phyloP scores from a whole-genome alignment of 2,888 invertebrate genomes.

The Neria commutata region DNA sequence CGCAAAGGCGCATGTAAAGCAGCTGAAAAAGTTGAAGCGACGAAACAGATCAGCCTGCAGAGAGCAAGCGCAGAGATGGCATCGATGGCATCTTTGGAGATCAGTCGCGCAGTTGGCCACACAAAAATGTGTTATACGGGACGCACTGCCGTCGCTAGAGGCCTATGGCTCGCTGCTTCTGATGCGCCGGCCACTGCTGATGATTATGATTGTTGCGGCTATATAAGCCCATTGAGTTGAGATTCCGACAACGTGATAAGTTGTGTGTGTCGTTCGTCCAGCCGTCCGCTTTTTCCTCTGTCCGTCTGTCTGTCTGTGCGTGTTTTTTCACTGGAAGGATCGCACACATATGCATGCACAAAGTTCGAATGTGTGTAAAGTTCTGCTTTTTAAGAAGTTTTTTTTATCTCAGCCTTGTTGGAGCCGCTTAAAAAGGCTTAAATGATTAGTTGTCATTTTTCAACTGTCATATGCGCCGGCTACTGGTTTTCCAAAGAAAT shows the following conservation, averaged over 20 bases:
- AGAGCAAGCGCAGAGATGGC: conserved; percentile 2
- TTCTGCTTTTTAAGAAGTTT: conserved; percentile 4
- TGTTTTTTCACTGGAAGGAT: conserved; percentile 14
- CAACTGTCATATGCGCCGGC: conserved; percentile 46
- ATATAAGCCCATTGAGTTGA: conserved; percentile 24
- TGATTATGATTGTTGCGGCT: conserved; percentile 17
- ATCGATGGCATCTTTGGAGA: conserved; percentile 15
- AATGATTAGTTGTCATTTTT: conserved; percentile 49
- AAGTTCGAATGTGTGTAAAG: neutral
- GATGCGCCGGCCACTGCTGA: conserved; percentile 1
- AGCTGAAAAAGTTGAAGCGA: neutral
- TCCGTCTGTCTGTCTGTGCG: neutral
- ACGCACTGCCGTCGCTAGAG: conserved; percentile 9
- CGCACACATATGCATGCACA: too few relatives aligned
- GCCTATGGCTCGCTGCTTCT: conserved; percentile 2
- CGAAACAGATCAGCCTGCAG: neutral
- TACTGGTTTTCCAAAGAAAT: conserved; percentile 41
- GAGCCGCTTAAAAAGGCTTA: conserved; percentile 17
- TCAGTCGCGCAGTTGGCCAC: neutral
- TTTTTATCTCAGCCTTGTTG: conserved; percentile 4
- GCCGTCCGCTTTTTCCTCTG: conserved; percentile 9
- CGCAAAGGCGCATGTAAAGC: conserved; percentile 3
- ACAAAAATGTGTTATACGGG: conserved; percentile 20
- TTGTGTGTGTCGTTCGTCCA: conserved; percentile 15
- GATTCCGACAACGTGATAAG: conserved; percentile 42